phyloP scores from a whole-genome alignment of 2,888 invertebrate species.

The Polydrusus tereticollis region DNA sequence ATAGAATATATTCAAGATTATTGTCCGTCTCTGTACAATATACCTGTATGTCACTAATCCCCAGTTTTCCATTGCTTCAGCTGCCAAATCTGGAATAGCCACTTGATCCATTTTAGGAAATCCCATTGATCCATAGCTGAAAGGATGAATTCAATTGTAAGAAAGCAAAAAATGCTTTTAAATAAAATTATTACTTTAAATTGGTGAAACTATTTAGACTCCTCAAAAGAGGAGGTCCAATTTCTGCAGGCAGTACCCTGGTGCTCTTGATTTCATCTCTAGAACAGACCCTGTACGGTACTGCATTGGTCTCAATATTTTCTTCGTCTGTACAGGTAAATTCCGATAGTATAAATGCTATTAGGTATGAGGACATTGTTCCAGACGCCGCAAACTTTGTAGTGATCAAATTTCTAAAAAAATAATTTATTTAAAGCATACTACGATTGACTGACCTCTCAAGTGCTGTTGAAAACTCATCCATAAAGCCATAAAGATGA shows the following conservation, averaged over 20 bases:
- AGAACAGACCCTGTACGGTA: conserved; percentile 52
- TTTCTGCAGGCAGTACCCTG: conserved; percentile 45
- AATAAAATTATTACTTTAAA: conserved; percentile 70
- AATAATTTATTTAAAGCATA: too few relatives aligned
- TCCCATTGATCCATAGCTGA: conserved; percentile 65
- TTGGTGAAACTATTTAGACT: conserved; percentile 64
- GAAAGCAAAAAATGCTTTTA: background rate
- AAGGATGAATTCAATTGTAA: too few relatives aligned
- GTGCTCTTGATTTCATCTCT: conserved; percentile 35
- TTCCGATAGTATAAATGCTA: conserved; percentile 52
- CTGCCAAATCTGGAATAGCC: conserved; percentile 85
- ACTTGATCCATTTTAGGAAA: conserved; percentile 81
- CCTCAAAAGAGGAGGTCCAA: conserved; percentile 49
- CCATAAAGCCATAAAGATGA: too few relatives aligned
- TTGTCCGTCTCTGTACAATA: too few relatives aligned
- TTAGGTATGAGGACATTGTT: conserved; percentile 52
- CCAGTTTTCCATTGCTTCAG: conserved; percentile 95
- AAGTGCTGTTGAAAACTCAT: too few relatives aligned
- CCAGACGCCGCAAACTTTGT: conserved; percentile 40
- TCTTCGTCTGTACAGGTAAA: conserved; percentile 50
- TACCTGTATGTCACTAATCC: conserved; percentile 86
- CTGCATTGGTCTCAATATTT: conserved; percentile 31
- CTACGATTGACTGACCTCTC: too few relatives aligned
- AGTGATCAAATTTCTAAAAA: conserved; percentile 40
- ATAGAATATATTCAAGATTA: too few relatives aligned